Conservation (phyloP, 2,113 vertebrate species). For the Sceloporus undulatus region DNA sequence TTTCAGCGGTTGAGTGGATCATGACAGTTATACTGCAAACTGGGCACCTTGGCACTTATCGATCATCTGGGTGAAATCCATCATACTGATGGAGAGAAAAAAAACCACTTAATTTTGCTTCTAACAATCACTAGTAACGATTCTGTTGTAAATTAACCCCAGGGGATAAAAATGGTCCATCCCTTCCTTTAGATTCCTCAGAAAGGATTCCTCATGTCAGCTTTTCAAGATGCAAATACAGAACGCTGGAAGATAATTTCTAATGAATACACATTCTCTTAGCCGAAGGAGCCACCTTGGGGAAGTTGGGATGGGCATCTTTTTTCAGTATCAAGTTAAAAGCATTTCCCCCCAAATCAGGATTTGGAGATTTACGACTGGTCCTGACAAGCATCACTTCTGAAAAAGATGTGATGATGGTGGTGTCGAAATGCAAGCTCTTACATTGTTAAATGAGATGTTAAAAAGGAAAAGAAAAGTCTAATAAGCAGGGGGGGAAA, state of each 20-base stretch:
- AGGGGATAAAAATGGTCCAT: no score
- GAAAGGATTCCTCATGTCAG: neutral
- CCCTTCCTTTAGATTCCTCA: neutral
- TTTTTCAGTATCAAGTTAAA: accelerated
- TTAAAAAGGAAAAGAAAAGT: conserved; percentile 4
- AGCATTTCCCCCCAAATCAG: accelerated
- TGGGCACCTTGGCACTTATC: neutral
- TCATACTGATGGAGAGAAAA: neutral
- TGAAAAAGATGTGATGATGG: neutral
- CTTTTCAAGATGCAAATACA: neutral
- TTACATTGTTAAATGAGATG: conserved; percentile 14
- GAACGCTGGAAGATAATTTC: neutral
- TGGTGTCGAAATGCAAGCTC: conserved; percentile 28
- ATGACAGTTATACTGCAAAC: neutral
- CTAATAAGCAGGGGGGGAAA: conserved; percentile 1
- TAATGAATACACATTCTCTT: neutral
- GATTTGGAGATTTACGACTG: neutral
- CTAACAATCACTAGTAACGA: neutral
- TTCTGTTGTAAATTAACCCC: neutral
- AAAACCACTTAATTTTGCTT: neutral
- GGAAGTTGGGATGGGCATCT: no score
- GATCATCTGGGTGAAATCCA: neutral
- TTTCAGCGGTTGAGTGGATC: no score
- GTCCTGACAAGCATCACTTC: neutral
- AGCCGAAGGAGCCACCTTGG: neutral